Base-by-base conservation (phyloP, 2,797 vertebrate genomes). In the Nannoperca obscura region DNA sequence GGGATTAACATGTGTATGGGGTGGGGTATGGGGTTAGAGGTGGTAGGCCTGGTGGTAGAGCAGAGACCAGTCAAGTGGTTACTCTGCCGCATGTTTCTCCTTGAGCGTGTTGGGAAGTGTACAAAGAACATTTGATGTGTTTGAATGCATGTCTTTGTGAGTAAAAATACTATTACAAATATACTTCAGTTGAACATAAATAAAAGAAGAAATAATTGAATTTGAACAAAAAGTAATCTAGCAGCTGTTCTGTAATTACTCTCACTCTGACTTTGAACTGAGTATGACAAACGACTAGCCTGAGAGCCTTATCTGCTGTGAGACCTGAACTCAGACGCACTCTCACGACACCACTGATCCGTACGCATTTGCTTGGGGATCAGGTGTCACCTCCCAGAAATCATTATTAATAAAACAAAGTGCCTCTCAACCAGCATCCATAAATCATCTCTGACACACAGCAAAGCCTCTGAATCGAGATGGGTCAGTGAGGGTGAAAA, bases 301-400 rank as follows among this genome's bases (percentile, higher is more conserved):
- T 49, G 69, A 76, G 59, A 77, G 54, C 64, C 75, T 86, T 63
- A 76, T 89, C 90, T 86, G 80, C 80, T 71, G 74, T 22, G 58
- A 81, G 81, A 86, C 85, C 63, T 89, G 86, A 90, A 86, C 86
- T 82, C 74, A 46, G 58, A 74, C 17, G 22, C 59, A 22, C 77
- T 81, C 66, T 59, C 66, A 47, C 76, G 88, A 90, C 90, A 81
- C 49, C 38, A 2, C 84, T 83, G 79, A 92, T 86, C 88, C 76
- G 57, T 38, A 5, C n/a, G 53, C 63, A 85, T 88, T 86, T 67
- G 83, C 82, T 84, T 86, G 80, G 87, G 82, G 81, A 86, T 92
- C 91, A 86, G 78, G 84, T 93, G 90, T 92, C 90, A 79, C 78
- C 75, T 77, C 80, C 71, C 52, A 83, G 67, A 88, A 84, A 88